Base-by-base conservation (phyloP, 2,888 invertebrate genomes). In the Tipula unca region DNA sequence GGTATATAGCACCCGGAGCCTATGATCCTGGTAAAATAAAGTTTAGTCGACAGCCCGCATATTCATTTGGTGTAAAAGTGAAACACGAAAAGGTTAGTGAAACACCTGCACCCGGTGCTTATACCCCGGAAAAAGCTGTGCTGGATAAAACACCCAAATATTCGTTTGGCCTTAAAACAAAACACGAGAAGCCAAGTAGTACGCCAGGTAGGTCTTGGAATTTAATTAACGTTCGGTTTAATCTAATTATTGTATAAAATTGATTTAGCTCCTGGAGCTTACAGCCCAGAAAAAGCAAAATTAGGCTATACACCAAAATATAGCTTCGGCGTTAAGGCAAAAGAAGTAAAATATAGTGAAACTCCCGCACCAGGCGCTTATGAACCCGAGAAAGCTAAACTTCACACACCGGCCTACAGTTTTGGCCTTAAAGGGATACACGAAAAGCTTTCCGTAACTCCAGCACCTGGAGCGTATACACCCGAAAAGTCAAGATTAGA, bases 1-100 rank as follows among this genome's bases (percentile, higher is more conserved):
- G 17, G 42, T 39, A 32, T 36, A 17, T 84, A 89, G 90, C 90
- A 87, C 90, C 94, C 85, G 93, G 93, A 86, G 91, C 91, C 69
- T 94, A 94, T 89, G 90, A 89, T 86, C 91, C 93, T 14, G 93
- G 93, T 89, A 92, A 92, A 87, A 89, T 91, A 0, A 92, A 92
- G 82, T 88, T 92, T 87, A 92, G 93, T 88, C 89, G 90, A 85
- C 90, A 92, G 84, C 93, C 69, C 10, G 69, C 69, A 69, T 84
- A 36, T 39, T 84, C 95, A 0, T 93, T 95, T 89, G 94, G 95
- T 84, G 92, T 94, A 87, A 96, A 94, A 90, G 92, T 93, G 36
- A 92, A 92, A 87, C 89, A 89, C 6, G 93, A 93, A 87, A 93
- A 93, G 89, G 90, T 92, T 42, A 92, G 93, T 87, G 92, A 93